Evolutionary conservation across 2,888 invertebrate genomes (phyloP).

Genomic region (Gastracanthus pulcherrimus): DNA sequence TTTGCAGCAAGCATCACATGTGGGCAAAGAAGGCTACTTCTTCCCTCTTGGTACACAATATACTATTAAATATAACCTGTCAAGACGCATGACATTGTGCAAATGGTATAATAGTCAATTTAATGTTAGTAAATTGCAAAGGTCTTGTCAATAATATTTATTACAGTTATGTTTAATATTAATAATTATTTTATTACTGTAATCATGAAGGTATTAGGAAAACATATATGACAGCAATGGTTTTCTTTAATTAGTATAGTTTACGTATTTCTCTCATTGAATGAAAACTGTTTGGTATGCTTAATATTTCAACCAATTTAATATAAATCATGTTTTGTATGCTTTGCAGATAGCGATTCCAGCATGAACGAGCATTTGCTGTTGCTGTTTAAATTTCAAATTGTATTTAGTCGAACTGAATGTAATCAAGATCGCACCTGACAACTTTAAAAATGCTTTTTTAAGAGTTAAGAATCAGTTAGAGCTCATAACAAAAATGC

Average conservation of each 20-base stretch:
- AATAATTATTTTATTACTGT: too few relatives aligned
- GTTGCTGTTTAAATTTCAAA: background rate
- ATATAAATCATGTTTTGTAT: background rate
- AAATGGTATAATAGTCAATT: too few relatives aligned
- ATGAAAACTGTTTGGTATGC: conserved; percentile 7
- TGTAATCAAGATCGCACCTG: conserved; percentile 40
- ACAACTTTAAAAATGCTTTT: conserved; percentile 32
- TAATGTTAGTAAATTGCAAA: too few relatives aligned
- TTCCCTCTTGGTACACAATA: too few relatives aligned
- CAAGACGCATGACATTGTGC: too few relatives aligned
- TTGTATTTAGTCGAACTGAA: background rate
- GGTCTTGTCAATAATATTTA: too few relatives aligned
- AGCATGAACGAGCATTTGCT: conserved; percentile 7
- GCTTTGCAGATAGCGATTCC: conserved; percentile 40
- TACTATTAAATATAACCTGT: too few relatives aligned
- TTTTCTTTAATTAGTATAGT: background rate
- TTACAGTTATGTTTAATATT: too few relatives aligned
- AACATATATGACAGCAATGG: background rate
- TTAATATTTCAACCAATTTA: background rate
- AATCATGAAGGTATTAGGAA: too few relatives aligned
- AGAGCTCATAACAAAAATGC: conserved; percentile 3
- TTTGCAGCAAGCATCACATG: too few relatives aligned
- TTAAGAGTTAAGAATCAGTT: too few relatives aligned
- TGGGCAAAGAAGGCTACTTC: too few relatives aligned
- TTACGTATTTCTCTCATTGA: background rate